Conservation (phyloP, 2,797 vertebrate genomes). For the Nyctibius grandis region DNA sequence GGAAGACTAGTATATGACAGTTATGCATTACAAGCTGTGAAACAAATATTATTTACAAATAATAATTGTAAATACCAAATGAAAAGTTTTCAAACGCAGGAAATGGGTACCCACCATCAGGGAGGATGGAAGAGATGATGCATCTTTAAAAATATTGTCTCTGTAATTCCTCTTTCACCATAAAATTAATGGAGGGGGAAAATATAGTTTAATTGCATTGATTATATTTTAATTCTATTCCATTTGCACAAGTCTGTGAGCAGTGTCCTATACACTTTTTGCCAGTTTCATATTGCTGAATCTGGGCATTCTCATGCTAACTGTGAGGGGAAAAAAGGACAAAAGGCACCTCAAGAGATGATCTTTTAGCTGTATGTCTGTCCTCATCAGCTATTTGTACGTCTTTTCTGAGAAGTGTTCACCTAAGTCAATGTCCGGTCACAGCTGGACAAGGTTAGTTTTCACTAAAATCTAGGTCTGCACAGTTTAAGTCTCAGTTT, state of each 20-base stretch:
- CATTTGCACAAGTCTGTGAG: background rate
- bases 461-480: background rate
- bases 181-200: rapidly evolving
- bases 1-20: background rate
- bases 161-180: background rate
- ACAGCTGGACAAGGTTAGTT: background rate
- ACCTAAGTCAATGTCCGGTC: background rate
- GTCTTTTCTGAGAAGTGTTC: background rate
- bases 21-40: background rate
- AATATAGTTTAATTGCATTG: rapidly evolving
- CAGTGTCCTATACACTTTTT: background rate
- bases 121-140: background rate
- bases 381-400: background rate
- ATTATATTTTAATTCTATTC: background rate
- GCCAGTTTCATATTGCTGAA: background rate
- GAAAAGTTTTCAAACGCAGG: background rate
- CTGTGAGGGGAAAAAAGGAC: background rate
- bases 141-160: background rate
- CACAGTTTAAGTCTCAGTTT: background rate
- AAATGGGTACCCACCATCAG: background rate
- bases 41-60: no score
- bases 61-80: background rate
- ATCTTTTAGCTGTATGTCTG: background rate
- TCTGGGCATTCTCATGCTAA: background rate
- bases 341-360: background rate